phyloP scores from a whole-genome alignment of 2,113 vertebrate genomes.

The Canis aureus region DNA sequence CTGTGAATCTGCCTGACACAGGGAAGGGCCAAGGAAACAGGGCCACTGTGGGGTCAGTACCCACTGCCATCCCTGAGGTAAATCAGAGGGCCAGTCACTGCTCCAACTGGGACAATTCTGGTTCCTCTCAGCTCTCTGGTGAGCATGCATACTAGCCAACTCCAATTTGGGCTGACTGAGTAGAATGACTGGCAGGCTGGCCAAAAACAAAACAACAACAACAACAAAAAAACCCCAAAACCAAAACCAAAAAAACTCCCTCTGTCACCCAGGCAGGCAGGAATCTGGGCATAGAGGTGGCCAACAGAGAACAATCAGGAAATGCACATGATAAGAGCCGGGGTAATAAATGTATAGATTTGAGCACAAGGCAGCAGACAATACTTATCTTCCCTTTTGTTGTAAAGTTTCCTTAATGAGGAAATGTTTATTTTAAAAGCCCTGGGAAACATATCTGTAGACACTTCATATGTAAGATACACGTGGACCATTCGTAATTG shows the following conservation, averaged over 20 bases:
- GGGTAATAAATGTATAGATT: constrained; percentile 56
- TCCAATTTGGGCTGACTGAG: constrained; percentile 39
- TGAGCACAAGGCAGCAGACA: constrained; percentile 48
- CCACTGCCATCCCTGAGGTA: background rate
- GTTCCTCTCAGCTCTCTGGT: background rate
- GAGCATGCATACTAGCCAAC: background rate
- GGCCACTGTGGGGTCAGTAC: background rate
- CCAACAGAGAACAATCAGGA: constrained; percentile 8
- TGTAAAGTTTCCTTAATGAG: constrained; percentile 84
- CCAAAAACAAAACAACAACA: background rate
- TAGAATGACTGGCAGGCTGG: constrained; percentile 16
- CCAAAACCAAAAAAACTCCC: background rate
- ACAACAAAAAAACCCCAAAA: background rate
- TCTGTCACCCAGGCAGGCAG: constrained; percentile 35
- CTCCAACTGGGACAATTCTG: background rate
- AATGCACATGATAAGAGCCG: background rate
- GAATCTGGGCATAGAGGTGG: background rate
- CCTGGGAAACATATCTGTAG: constrained; percentile 81
- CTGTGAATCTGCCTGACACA: background rate
- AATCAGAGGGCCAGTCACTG: background rate
- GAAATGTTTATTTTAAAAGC: constrained; percentile 86
- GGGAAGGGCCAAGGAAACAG: background rate
- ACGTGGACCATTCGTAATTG: constrained; percentile 75
- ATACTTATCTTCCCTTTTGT: constrained; percentile 83
- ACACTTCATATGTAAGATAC: constrained; percentile 74